Evolutionary conservation across 2,888 invertebrate species (phyloP), one percentile per base, ranked within the genome.

Genomic region (Lepidochrysops patricia): DNA sequence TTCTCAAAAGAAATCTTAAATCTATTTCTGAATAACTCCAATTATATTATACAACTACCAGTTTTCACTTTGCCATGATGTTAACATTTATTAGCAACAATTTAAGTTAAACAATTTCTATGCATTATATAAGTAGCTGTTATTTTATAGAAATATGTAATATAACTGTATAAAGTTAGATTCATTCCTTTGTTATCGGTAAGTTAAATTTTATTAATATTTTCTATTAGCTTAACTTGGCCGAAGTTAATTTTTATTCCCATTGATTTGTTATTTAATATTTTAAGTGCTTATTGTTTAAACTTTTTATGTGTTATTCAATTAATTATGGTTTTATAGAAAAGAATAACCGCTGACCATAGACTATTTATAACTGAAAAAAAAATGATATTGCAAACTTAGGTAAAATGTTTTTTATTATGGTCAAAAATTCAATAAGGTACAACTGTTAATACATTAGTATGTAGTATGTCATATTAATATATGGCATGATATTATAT

Each of bases 251-350:
- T 19, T 23, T 50, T 52, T 35, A 19, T 58, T 61, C 54, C 32
- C 43, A 52, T 57, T 58, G 6, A 15, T 52, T 58, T 70, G 73
- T 73, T 73, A 71, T 71, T 73, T 73, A 72, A 65, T 73, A 71
- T 57, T 57, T 43, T 48, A 57, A 48, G 43, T 19, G 23, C 7
- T 5, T n/a, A 1, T 50, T 26, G 26, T n/a, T 50, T 50, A 50
- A 26, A 50, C 3, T 6, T 50, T n/a, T 13, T 57, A 35, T 57
- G 43, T 43, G 43, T 43, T 43, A 23, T 23, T n/a, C 34, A 34
- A 4, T 6, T 19, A 12, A 19, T 7, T 19, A 7, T 15, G 6
- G 2, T 19, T 43, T 43, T 43, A 19, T 43, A 19, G 19, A 23
- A 37, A 4, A 1, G 2, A 43, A 43, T 19, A 43, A 19, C 15